phyloP scores from a whole-genome alignment of 1,140 invertebrate genomes.

The Psix sp. region DNA sequence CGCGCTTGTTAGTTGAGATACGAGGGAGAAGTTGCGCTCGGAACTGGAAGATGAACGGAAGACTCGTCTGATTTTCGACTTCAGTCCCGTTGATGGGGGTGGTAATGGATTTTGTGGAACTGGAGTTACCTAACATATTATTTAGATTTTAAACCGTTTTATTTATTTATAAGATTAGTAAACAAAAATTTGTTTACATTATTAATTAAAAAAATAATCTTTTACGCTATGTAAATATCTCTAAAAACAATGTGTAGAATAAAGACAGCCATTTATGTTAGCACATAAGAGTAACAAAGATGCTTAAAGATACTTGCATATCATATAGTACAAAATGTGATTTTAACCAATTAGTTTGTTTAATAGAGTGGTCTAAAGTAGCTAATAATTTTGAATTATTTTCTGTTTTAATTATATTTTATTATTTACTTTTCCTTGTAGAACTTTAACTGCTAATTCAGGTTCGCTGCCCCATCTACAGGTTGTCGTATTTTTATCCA shows the following conservation, averaged over 20 bases:
- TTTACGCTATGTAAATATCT: no score
- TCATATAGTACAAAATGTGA: no score
- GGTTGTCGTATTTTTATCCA: slow-evolving; percentile 77
- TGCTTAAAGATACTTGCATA: no score
- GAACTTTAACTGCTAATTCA: slow-evolving; percentile 76
- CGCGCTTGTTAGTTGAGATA: slow-evolving; percentile 80
- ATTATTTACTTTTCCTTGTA: slow-evolving; percentile 76
- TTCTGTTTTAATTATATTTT: no score
- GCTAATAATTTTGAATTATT: no score
- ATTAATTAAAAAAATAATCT: no score
- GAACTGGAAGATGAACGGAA: slow-evolving; percentile 76
- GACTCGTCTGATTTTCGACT: slow-evolving; percentile 79
- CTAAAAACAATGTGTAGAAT: no score
- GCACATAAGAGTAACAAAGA: no score
- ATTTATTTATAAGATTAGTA: slow-evolving; percentile 3
- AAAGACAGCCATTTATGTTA: no score
- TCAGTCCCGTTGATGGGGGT: slow-evolving; percentile 71
- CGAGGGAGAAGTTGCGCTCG: slow-evolving; percentile 75
- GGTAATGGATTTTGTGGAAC: slow-evolving; percentile 62
- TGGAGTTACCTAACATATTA: slow-evolving; percentile 64
- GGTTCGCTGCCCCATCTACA: slow-evolving; percentile 81
- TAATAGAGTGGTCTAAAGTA: no score
- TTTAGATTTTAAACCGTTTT: slow-evolving; percentile 35
- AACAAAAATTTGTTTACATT: no score
- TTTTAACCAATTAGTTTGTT: no score